phyloP scores from a whole-genome alignment of 2,888 invertebrate species.

The Autographa gamma region DNA sequence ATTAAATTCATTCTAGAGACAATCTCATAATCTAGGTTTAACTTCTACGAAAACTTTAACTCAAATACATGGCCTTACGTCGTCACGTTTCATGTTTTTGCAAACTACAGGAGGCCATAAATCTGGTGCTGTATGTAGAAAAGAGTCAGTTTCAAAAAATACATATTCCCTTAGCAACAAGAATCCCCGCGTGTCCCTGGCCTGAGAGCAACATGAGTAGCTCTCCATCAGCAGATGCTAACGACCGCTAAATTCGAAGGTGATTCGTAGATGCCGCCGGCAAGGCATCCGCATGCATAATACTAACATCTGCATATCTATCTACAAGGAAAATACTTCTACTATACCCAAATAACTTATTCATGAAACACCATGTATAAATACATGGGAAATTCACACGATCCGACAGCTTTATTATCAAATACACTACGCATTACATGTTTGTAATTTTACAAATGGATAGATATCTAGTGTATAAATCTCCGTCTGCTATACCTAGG shows the following conservation, averaged over 20 bases:
- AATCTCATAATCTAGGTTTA: no score
- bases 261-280: conserved; percentile 71
- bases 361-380: conserved; percentile 48
- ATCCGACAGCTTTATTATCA: conserved; percentile 15
- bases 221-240: conserved; percentile 30
- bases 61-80: no score
- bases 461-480: background rate
- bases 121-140: background rate
- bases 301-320: conserved; percentile 46
- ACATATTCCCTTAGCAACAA: background rate
- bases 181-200: background rate
- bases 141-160: background rate
- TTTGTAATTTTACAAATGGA: background rate
- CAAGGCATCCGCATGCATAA: conserved; percentile 68
- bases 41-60: no score
- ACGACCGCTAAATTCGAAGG: conserved; percentile 73
- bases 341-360: conserved; percentile 44
- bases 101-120: no score
- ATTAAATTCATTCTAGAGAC: no score
- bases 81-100: no score
- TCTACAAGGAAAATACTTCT: conserved; percentile 40
- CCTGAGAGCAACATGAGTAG: conserved; percentile 12
- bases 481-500: background rate
- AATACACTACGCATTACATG: background rate
- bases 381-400: conserved; percentile 19